Evolutionary conservation across 2,888 invertebrate species (phyloP).

Genomic region (Agrochola lota): DNA sequence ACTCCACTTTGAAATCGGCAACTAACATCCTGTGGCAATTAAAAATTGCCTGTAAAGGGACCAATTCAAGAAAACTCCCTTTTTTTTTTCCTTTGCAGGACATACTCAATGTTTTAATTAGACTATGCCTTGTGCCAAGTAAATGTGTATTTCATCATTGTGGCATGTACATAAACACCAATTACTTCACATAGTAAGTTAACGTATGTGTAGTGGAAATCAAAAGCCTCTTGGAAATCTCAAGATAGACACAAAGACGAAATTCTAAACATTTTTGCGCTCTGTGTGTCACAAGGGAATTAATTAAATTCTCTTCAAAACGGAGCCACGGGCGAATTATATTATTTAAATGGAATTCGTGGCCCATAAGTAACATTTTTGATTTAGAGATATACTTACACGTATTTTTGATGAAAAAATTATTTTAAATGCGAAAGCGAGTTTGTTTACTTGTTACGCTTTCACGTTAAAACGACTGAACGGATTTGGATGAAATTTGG

Average conservation of each 20-base stretch:
- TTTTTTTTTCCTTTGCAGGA: not conserved
- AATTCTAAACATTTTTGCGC: conserved; percentile 47
- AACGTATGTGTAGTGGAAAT: conserved; percentile 24
- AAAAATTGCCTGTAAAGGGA: not conserved
- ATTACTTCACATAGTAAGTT: not conserved
- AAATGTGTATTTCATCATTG: not conserved
- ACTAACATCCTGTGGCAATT: not conserved
- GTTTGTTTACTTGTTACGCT: too few species aligned
- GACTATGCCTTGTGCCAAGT: not conserved
- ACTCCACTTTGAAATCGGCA: not conserved
- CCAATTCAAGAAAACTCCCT: not conserved
- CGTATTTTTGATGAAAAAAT: not conserved
- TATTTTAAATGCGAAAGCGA: too few species aligned
- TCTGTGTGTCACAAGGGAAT: conserved; percentile 33
- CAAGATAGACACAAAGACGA: conserved; percentile 7
- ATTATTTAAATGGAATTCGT: conserved; percentile 74
- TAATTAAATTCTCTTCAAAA: conserved; percentile 49
- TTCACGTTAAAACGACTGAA: too few species aligned
- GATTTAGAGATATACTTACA: not conserved
- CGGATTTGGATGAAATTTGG: too few species aligned
- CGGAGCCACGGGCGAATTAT: conserved; percentile 39
- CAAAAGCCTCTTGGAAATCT: conserved; percentile 23
- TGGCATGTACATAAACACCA: not conserved
- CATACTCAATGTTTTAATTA: not conserved
- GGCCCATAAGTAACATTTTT: conserved; percentile 15